Conservation (phyloP, 2,888 invertebrate genomes). For the Podotricha telesiphe region DNA sequence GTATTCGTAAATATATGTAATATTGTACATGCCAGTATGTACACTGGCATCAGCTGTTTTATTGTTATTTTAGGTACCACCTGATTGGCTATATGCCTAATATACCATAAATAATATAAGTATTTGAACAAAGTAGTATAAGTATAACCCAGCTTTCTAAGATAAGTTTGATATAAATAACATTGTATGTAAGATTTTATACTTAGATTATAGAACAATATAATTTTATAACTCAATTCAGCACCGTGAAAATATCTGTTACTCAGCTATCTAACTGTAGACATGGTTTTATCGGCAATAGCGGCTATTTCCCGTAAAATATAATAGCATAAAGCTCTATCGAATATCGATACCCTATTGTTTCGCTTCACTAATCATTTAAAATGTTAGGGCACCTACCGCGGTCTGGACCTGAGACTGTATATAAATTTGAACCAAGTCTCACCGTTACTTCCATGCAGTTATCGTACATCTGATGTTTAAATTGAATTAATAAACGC, state of each 20-base stretch:
- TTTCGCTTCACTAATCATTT: slow-evolving; percentile 53
- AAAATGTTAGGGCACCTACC: slow-evolving; percentile 61
- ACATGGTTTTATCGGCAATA: slow-evolving; percentile 46
- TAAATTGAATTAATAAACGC: slow-evolving; percentile 58
- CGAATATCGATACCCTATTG: slow-evolving; percentile 46
- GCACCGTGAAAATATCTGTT: slow-evolving; percentile 42
- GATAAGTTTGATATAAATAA: neutral
- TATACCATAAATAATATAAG: neutral
- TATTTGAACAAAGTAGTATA: slow-evolving; percentile 4
- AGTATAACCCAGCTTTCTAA: slow-evolving; percentile 8
- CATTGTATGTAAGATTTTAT: slow-evolving; percentile 17
- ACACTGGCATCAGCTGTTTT: too few species aligned
- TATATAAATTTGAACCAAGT: slow-evolving; percentile 70
- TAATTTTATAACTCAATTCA: slow-evolving; percentile 46
- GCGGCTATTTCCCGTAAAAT: slow-evolving; percentile 47
- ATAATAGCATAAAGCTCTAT: slow-evolving; percentile 47
- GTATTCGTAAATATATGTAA: too few species aligned
- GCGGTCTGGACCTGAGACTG: slow-evolving; percentile 55
- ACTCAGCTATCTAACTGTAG: slow-evolving; percentile 39
- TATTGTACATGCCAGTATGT: too few species aligned
- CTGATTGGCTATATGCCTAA: neutral
- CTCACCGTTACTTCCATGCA: slow-evolving; percentile 70
- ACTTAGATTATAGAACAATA: slow-evolving; percentile 36
- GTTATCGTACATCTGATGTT: slow-evolving; percentile 64
- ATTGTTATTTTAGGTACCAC: neutral